phyloP scores from a whole-genome alignment of 2,888 invertebrate species.

The Volucella inflata region DNA sequence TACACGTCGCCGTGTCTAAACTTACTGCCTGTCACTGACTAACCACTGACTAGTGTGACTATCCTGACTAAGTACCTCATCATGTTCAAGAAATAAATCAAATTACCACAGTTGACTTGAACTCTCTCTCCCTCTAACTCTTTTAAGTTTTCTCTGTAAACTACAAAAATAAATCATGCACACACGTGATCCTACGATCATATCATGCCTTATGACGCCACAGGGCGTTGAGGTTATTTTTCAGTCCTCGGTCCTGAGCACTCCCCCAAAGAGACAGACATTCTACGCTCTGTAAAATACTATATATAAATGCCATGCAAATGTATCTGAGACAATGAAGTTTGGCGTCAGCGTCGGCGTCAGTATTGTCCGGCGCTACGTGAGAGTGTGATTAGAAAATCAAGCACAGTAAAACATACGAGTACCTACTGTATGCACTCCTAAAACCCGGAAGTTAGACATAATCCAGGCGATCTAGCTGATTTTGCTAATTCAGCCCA shows the following conservation, averaged over 20 bases:
- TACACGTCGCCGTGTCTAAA: constrained; percentile 5
- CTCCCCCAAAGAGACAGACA: constrained; percentile 36
- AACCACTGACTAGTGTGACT: background rate
- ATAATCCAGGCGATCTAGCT: constrained; percentile 45
- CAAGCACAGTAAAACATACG: constrained; percentile 27
- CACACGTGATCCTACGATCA: constrained; percentile 71
- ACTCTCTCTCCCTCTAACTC: no score
- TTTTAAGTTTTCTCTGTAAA: constrained; percentile 35
- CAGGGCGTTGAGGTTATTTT: constrained; percentile 64
- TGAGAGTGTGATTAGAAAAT: constrained; percentile 68
- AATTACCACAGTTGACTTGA: constrained; percentile 60
- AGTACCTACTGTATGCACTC: background rate
- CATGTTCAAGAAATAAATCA: constrained; percentile 68
- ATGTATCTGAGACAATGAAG: constrained; percentile 30
- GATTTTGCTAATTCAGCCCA: no score
- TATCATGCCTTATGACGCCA: constrained; percentile 70
- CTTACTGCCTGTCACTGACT: constrained; percentile 2
- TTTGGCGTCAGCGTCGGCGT: constrained; percentile 30
- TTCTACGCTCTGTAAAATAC: no score
- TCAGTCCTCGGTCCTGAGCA: constrained; percentile 26
- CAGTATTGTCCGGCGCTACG: constrained; percentile 45
- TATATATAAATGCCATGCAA: constrained; percentile 47
- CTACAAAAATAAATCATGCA: constrained; percentile 71
- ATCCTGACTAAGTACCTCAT: constrained; percentile 50
- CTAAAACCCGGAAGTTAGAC: constrained; percentile 50